Base-by-base conservation (phyloP, 2,113 vertebrate species). In the Hippoglossus stenolepis region DNA sequence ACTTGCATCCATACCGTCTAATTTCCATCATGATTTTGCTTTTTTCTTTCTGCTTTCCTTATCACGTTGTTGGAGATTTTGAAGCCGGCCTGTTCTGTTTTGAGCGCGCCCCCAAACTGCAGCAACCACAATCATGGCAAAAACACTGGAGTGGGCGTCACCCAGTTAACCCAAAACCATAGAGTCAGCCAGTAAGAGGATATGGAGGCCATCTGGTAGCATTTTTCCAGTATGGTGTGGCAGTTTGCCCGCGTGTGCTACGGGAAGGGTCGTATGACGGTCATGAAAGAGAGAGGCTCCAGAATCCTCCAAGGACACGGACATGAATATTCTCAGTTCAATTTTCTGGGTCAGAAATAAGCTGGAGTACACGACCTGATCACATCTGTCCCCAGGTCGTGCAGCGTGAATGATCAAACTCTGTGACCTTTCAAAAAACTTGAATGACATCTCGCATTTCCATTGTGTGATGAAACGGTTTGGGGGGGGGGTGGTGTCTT, bases 181-280 rank as follows among this genome's bases (percentile, higher is more conserved):
- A 85, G 76, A 87, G 72, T 84, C 90, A 82, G 87, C 85, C 89
- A 83, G 91, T 86, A 78, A 89, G 87, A 90, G 91, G 89, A 93
- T 90, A 89, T 82, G 89, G 89, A 85, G 87, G 87, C 92, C 94
- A 94, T 95, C 94, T 94, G 94, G 92, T 92, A 92, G 91, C 91
- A 78, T 91, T 93, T 93, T 91, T 91, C 83, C 77, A 88, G 88
- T 92, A 87, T 89, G 90, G 81, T 88, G 80, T 92, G 91, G 93
- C 92, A 83, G 79, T 90, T 84, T 93, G 93, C 90, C 91, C 91
- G 87, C 87, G 89, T 90, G 90, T 89, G 86, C 88, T 85, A 85
- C 86, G 80, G 88, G 72, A 87, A 83, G 90, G 87, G 89, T 93
- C 91, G 85, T 76, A 81, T 89, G 85, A 91, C 85, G 90, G 92